phyloP scores from a whole-genome alignment of 2,888 invertebrate genomes.

The Asteroscopus sphinx region DNA sequence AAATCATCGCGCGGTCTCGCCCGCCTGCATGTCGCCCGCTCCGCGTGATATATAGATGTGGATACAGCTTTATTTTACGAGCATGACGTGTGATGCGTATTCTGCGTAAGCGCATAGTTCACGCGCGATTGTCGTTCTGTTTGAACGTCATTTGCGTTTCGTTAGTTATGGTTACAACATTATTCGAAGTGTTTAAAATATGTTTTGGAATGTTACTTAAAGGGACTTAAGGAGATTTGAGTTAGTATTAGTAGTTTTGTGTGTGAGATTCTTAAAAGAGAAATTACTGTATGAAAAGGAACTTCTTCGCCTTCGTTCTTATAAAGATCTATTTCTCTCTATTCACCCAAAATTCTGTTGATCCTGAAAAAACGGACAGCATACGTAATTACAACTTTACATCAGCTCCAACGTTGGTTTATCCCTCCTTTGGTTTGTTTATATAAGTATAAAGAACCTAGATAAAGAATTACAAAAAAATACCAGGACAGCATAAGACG shows the following conservation, averaged over 20 bases:
- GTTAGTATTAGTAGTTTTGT: too few relatives aligned
- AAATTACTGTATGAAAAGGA: too few relatives aligned
- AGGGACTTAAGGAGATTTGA: not conserved
- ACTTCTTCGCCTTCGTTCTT: too few relatives aligned
- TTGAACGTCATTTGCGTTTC: constrained; percentile 42
- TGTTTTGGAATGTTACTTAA: not conserved
- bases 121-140: constrained; percentile 51
- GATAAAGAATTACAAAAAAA: constrained; percentile 44
- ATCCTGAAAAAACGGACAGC: too few relatives aligned
- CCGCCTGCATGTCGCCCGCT: constrained; percentile 66
- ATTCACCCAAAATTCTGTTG: too few relatives aligned
- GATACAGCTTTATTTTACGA: constrained; percentile 70
- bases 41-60: constrained; percentile 71
- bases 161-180: constrained; percentile 30
- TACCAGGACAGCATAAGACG: constrained; percentile 52
- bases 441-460: too few relatives aligned
- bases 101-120: constrained; percentile 57
- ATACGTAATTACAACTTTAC: too few relatives aligned
- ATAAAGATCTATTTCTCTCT: too few relatives aligned
- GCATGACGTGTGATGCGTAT: constrained; percentile 60
- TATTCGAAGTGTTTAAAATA: constrained; percentile 13
- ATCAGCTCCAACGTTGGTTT: constrained; percentile 3
- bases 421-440: too few relatives aligned
- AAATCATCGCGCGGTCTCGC: constrained; percentile 77
- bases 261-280: too few relatives aligned